Evolutionary conservation across 2,888 invertebrate species (phyloP).

Genomic region (Macropis europaea): DNA sequence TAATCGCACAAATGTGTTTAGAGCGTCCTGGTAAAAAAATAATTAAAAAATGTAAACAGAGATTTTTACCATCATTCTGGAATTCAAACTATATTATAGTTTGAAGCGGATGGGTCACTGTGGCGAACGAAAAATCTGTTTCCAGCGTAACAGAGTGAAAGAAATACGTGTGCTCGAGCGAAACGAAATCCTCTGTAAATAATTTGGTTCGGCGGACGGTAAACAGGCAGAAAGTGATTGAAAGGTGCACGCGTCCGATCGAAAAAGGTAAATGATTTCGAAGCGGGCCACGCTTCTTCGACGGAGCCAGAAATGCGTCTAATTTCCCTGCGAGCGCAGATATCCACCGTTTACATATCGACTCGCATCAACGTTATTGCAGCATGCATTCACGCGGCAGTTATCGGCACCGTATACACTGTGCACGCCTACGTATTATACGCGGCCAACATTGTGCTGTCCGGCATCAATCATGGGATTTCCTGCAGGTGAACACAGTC

Average conservation of each 20-base stretch:
- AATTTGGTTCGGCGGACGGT: neutral
- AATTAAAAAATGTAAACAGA: no score
- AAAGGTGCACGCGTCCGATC: neutral
- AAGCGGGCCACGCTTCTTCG: neutral
- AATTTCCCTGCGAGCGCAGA: constrained; percentile 22
- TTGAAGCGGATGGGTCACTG: no score
- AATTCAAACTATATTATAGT: no score
- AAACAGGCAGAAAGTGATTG: neutral
- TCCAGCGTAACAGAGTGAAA: no score
- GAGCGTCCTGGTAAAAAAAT: no score
- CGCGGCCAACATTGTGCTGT: constrained; percentile 46
- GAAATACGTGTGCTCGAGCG: no score
- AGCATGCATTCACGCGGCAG: constrained; percentile 39
- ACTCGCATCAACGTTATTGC: constrained; percentile 43
- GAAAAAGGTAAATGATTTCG: neutral
- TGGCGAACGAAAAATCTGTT: no score
- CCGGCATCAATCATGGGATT: constrained; percentile 79
- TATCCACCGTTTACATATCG: constrained; percentile 48
- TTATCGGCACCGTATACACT: constrained; percentile 50
- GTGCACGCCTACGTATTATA: constrained; percentile 47
- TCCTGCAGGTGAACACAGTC: constrained; percentile 58
- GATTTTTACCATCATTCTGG: no score
- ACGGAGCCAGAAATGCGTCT: constrained; percentile 27
- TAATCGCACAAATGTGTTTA: no score
- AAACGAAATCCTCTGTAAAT: no score